Evolutionary conservation across 37 sponge, comb jelly and placozoan species (phyloP), one percentile per base, ranked within the genome.

Genomic region (Beroe forskalii): DNA sequence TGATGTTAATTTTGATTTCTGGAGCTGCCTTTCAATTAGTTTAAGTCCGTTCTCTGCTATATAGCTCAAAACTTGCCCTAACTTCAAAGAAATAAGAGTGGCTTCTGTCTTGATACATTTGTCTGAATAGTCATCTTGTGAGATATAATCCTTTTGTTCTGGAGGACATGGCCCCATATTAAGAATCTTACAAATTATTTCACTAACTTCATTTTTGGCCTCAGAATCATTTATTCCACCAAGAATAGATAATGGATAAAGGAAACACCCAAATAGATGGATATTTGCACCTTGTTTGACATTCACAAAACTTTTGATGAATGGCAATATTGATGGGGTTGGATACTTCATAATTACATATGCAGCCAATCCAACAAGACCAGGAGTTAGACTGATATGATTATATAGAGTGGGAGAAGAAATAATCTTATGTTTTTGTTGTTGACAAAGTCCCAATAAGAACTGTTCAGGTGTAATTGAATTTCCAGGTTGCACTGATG

Each of bases 341-440:
- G 86, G 86, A 43, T 43, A 80, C 35, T 80, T 80, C 1, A n/a
- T 41, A n/a, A 80, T 80, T n/a, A 44, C 35, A 37, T 80, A 80
- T 23, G 86, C 86, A 38, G 86, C 86, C 8, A 80, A 48, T 6
- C 86, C 86, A 4, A 44, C 55, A 27, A 80, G 30, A 23, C 86
- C 86, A 80, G 86, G 86, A 42, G 86, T 80, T 3, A 80, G 30
- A 43, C 86, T 44, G 43, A 80, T 44, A 27, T 80, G 40, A 2
- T 12, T 80, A 43, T 80, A 80, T 23, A 80, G 35, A 41, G 27
- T n/a, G 2, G 44, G 55, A 0, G n/a, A 4, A 19, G 55, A 43
- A 25, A 38, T 27, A 3, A 44, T 23, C 33, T 69, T 37, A 32
- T 69, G 32, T 33, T 69, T 4, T 33, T 14, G 38, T 69, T 37